Percentiles rank a stretch among this genome's conserved stretches.
phyloP scores from a whole-genome alignment of 2,797 vertebrate species.

The Leptatherina wallacei region DNA sequence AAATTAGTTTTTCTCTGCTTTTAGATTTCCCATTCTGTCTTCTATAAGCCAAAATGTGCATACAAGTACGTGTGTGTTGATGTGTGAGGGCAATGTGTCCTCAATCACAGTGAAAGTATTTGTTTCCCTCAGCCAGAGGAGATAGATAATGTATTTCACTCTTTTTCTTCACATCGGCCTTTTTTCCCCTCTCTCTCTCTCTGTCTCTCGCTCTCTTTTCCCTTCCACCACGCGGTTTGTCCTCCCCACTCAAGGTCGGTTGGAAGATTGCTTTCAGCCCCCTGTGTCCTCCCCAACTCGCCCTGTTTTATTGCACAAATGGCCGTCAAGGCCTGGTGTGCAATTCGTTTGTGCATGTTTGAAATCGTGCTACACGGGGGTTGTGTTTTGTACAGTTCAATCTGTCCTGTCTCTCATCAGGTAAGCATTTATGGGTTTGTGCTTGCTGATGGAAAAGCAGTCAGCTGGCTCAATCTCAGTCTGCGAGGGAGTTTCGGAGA shows the following conservation, averaged over 20 bases:
- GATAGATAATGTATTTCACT: constrained; percentile 81
- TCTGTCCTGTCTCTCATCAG: constrained; percentile 51
- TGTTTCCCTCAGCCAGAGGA: constrained; percentile 70
- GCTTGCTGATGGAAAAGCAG: constrained; percentile 57
- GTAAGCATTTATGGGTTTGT: constrained; percentile 41
- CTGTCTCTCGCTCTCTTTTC: constrained; percentile 12
- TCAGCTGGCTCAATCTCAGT: constrained; percentile 46
- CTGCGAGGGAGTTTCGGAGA: constrained; percentile 35
- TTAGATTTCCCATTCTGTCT: constrained; percentile 29
- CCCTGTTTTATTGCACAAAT: constrained; percentile 64
- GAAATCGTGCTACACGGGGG: constrained; percentile 33
- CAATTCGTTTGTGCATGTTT: constrained; percentile 56
- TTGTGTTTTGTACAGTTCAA: constrained; percentile 46
- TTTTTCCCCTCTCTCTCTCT: constrained; percentile 46
- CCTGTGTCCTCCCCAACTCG: constrained; percentile 70
- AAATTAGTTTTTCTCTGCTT: constrained; percentile 59
- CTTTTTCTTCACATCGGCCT: constrained; percentile 63
- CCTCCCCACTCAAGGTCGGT: constrained; percentile 84
- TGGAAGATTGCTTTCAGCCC: constrained; percentile 84
- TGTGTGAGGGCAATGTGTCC: constrained; percentile 69
- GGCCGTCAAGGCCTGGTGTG: constrained; percentile 46
- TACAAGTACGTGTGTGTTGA: constrained; percentile 16
- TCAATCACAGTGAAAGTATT: constrained; percentile 81
- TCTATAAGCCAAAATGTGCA: constrained; percentile 46
- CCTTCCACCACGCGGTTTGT: constrained; percentile 72